Conservation (phyloP, 1,140 invertebrate genomes). For the Zophobas morio region DNA sequence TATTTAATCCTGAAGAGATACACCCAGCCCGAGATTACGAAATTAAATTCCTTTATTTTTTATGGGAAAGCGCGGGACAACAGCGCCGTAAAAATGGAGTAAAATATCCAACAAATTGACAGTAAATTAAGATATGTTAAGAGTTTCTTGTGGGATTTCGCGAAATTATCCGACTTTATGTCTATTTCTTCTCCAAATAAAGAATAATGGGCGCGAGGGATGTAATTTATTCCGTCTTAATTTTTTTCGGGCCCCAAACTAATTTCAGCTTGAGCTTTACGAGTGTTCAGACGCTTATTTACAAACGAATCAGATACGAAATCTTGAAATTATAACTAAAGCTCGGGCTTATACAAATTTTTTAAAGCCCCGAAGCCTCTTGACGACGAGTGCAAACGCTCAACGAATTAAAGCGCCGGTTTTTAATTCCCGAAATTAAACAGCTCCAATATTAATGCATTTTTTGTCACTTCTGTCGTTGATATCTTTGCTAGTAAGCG, state of each 20-base stretch:
- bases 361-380: too few species aligned
- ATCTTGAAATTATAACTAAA: too few species aligned
- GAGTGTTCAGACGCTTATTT: too few species aligned
- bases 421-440: too few species aligned
- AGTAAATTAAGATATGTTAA: constrained; percentile 44
- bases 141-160: constrained; percentile 7
- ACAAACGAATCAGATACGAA: too few species aligned
- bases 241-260: background rate
- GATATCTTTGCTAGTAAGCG: too few species aligned
- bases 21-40: constrained; percentile 36
- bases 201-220: background rate
- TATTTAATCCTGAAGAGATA: constrained; percentile 44
- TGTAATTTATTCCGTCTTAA: constrained; percentile 14
- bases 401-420: too few species aligned
- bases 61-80: constrained; percentile 17
- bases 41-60: constrained; percentile 45
- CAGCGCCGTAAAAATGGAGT: constrained; percentile 21
- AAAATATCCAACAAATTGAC: constrained; percentile 38
- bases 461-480: too few species aligned
- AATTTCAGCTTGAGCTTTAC: too few species aligned
- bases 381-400: too few species aligned
- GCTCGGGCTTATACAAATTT: too few species aligned
- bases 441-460: too few species aligned
- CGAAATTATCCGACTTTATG: constrained; percentile 13
- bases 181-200: constrained; percentile 5